A percentile compares a stretch with the other conserved stretches of the same genome.
Conservation (phyloP, 2,113 vertebrate species). For the Synchiropus splendidus region DNA sequence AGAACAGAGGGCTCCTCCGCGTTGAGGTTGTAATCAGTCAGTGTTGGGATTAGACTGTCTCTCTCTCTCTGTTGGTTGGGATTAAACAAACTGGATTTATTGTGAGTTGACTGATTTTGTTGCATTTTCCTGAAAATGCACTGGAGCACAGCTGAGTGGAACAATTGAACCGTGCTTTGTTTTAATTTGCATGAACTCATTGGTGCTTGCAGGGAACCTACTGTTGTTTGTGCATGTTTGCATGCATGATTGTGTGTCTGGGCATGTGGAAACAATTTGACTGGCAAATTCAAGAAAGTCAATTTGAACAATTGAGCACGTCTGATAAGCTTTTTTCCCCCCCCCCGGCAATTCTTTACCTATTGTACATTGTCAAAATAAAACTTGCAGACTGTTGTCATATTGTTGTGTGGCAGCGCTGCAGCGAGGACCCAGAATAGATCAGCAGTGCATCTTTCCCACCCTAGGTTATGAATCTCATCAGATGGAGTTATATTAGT, state of each 20-base stretch:
- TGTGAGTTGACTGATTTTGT: constrained; percentile 25
- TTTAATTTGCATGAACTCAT: constrained; percentile 55
- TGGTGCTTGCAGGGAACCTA: constrained; percentile 43
- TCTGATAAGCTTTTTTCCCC: no score
- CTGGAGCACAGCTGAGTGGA: constrained; percentile 37
- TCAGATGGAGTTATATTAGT: constrained; percentile 40
- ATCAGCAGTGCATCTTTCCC: constrained; percentile 48
- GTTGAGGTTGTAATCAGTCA: constrained; percentile 45
- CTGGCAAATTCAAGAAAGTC: constrained; percentile 39
- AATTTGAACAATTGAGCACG: constrained; percentile 17
- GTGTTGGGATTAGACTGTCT: constrained; percentile 41
- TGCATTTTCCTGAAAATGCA: constrained; percentile 34
- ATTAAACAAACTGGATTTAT: constrained; percentile 42
- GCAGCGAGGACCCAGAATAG: constrained; percentile 15
- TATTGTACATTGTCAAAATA: no score
- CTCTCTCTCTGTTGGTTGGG: constrained; percentile 40
- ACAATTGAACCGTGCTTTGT: no score
- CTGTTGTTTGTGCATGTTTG: constrained; percentile 32
- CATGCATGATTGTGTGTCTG: constrained; percentile 18
- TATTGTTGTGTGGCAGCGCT: no score
- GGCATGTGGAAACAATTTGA: constrained; percentile 28
- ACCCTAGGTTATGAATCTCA: constrained; percentile 48
- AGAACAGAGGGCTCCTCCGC: constrained; percentile 24
- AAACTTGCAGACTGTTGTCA: no score
- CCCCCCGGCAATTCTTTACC: no score